phyloP scores from a whole-genome alignment of 2,113 vertebrate genomes.

The Capricornis sumatraensis region DNA sequence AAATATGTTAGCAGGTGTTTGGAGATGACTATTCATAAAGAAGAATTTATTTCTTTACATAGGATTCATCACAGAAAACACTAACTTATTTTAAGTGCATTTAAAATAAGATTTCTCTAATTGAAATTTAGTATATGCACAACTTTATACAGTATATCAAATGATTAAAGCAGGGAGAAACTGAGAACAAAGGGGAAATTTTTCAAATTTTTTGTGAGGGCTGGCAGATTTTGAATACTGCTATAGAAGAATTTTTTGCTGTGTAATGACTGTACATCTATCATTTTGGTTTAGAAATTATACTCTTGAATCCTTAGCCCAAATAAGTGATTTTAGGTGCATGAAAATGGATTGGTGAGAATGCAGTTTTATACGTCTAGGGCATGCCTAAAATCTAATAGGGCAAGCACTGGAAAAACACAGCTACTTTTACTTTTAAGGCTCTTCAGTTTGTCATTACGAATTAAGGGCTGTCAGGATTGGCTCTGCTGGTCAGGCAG shows the following conservation, averaged over 20 bases:
- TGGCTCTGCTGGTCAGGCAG: constrained; percentile 21
- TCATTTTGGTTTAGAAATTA: constrained; percentile 17
- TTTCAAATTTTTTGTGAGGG: constrained; percentile 21
- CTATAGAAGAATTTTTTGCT: background rate
- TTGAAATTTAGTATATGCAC: background rate
- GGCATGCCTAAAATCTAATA: background rate
- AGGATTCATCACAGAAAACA: background rate
- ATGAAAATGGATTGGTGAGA: background rate
- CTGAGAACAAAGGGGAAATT: background rate
- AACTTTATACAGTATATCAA: background rate
- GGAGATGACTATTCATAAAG: background rate
- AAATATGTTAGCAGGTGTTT: constrained; percentile 13
- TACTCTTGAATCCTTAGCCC: background rate
- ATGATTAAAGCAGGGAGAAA: background rate
- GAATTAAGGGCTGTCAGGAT: background rate
- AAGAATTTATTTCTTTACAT: constrained; percentile 40
- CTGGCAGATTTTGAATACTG: background rate
- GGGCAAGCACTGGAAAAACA: constrained; percentile 2
- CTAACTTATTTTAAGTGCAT: background rate
- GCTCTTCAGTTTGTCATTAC: constrained; percentile 38
- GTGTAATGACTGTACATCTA: background rate
- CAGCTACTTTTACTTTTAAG: constrained; percentile 13
- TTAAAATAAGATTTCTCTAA: constrained; percentile 14
- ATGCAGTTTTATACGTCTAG: constrained; percentile 24
- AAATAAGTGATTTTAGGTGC: constrained; percentile 1